These are phyloP conservation scores for Eleginops maclovinus DNA, from an alignment of 2,113 vertebrate species.

Conservation along the genomic window DNA sequence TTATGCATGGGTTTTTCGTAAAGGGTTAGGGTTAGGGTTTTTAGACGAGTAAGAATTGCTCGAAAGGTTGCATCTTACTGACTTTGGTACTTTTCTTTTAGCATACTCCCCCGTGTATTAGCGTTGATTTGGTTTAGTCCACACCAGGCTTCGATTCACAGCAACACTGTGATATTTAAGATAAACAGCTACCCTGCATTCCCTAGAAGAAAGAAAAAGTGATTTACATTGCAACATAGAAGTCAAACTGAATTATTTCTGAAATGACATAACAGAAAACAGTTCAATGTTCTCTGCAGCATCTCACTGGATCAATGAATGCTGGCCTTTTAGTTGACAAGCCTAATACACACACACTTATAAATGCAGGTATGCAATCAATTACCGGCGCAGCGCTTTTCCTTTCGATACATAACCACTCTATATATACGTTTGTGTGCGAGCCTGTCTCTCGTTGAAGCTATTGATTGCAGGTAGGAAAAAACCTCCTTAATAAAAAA, in stretches of 20 bases:
- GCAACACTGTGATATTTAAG: background rate
- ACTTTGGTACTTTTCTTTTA: background rate
- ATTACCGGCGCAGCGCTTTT: slow-evolving; percentile 37
- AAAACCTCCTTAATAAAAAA: slow-evolving; percentile 19
- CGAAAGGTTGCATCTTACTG: background rate
- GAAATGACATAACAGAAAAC: slow-evolving; percentile 25
- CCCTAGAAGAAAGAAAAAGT: background rate
- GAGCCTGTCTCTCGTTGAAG: slow-evolving; percentile 43
- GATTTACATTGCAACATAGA: slow-evolving; percentile 41
- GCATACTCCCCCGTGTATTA: too few species aligned
- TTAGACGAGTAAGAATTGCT: background rate
- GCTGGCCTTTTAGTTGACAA: slow-evolving; percentile 59
- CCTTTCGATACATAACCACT: slow-evolving; percentile 5
- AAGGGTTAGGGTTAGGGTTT: background rate
- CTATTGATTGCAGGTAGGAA: slow-evolving; percentile 42
- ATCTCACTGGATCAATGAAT: slow-evolving; percentile 41
- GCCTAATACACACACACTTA: slow-evolving; percentile 38
- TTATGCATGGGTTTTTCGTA: too few species aligned
- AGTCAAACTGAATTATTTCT: slow-evolving; percentile 40
- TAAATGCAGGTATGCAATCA: slow-evolving; percentile 53
- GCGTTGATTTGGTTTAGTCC: too few species aligned
- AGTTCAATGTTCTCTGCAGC: slow-evolving; percentile 30
- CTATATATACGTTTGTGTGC: slow-evolving; percentile 6
- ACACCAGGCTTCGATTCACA: too few species aligned
- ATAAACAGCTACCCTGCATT: background rate